These are phyloP conservation scores for Corythaixoides concolor DNA, from an alignment of 2,113 vertebrate genomes.

Conservation along the genomic window DNA sequence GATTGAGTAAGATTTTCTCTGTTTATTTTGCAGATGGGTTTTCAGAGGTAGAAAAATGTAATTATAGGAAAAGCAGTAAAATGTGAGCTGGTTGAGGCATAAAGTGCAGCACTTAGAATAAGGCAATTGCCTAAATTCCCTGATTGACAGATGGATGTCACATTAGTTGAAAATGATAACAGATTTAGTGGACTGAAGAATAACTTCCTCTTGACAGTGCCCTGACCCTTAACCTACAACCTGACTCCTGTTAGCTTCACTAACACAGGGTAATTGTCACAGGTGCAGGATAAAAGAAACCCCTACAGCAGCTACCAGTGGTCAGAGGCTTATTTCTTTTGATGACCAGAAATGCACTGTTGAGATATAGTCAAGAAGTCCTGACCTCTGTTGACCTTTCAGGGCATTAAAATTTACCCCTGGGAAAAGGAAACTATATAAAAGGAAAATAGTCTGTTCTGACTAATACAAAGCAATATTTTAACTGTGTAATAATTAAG, in stretches of 20 bases:
- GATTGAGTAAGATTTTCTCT: slow-evolving; percentile 25
- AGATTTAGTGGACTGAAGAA: slow-evolving; percentile 86
- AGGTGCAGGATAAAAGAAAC: slow-evolving; percentile 86
- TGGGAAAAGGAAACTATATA: slow-evolving; percentile 53
- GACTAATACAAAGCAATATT: slow-evolving; percentile 52
- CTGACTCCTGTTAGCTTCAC: slow-evolving; percentile 90
- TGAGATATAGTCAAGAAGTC: slow-evolving; percentile 73
- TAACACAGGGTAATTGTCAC: slow-evolving; percentile 83
- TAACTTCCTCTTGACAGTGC: slow-evolving; percentile 93
- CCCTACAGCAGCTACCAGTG: slow-evolving; percentile 71
- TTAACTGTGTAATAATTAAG: slow-evolving; percentile 53
- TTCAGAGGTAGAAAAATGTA: slow-evolving; percentile 66
- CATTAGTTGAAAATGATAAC: slow-evolving; percentile 94
- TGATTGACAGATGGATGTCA: slow-evolving; percentile 93
- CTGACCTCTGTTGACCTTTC: slow-evolving; percentile 70
- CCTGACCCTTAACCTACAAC: slow-evolving; percentile 85
- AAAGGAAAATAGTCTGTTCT: slow-evolving; percentile 46
- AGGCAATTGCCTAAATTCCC: slow-evolving; percentile 75
- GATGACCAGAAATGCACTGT: slow-evolving; percentile 73
- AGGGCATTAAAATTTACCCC: slow-evolving; percentile 69
- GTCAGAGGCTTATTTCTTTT: slow-evolving; percentile 75
- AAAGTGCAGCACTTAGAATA: slow-evolving; percentile 73
- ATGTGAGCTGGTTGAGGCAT: slow-evolving; percentile 51
- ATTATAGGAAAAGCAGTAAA: slow-evolving; percentile 68
- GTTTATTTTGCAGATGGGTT: slow-evolving; percentile 67